Percentiles rank a stretch among this genome's conserved stretches.
These are phyloP conservation scores for Falco berigora DNA, from an alignment of 2,797 vertebrate species.

Conservation along the genomic window DNA sequence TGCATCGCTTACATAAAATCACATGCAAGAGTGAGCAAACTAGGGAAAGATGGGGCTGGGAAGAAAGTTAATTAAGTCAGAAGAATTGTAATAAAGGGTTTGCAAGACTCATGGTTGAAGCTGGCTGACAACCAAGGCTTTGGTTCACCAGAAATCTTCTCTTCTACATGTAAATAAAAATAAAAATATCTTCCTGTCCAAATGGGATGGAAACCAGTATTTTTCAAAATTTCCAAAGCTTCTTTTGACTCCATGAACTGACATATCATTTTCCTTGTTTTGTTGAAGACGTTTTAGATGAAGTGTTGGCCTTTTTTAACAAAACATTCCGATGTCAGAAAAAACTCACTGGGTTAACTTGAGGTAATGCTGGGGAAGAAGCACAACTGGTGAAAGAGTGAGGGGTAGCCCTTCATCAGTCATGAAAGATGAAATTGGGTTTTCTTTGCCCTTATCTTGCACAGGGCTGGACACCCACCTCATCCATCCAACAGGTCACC, in stretches of 20 bases:
- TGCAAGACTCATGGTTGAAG: neutral
- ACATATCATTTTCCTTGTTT: neutral
- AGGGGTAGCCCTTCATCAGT: neutral
- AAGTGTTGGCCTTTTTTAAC: accelerated
- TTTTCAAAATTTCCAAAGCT: neutral
- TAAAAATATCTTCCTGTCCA: neutral
- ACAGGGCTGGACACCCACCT: accelerated
- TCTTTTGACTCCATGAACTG: neutral
- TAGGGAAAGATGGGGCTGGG: neutral
- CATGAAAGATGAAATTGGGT: neutral
- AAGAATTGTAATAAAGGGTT: neutral
- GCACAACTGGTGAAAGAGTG: neutral
- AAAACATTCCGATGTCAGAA: neutral
- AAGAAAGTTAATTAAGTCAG: neutral
- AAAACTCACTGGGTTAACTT: neutral
- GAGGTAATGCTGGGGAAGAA: neutral
- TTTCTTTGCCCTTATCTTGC: neutral
- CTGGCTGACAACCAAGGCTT: neutral
- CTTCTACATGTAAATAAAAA: neutral
- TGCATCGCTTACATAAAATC: neutral
- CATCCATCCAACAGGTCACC: neutral
- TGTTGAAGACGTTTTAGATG: neutral
- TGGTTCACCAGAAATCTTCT: neutral
- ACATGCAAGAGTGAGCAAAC: neutral
- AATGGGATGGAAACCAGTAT: neutral